Conservation (phyloP, 2,113 vertebrate genomes). For the Xenopus borealis region DNA sequence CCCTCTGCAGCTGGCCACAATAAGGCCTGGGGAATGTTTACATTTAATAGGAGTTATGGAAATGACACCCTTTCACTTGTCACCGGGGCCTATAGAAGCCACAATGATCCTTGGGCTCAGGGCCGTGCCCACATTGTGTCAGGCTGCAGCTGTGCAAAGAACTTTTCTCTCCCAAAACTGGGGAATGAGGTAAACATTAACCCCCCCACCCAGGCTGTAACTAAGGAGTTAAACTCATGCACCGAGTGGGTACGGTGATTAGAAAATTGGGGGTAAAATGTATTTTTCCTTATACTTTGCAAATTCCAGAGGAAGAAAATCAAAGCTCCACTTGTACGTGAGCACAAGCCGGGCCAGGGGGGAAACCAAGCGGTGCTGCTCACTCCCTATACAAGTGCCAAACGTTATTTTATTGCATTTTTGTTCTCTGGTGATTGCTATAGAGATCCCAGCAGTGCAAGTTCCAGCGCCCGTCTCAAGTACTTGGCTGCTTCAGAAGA, state of each 20-base stretch:
- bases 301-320: constrained; percentile 35
- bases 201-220: background rate
- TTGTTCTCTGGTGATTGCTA: constrained; percentile 57
- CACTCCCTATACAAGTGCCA: constrained; percentile 17
- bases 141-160: background rate
- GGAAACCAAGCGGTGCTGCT: constrained; percentile 43
- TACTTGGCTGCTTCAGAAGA: constrained; percentile 67
- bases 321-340: constrained; percentile 38
- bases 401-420: constrained; percentile 53
- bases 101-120: background rate
- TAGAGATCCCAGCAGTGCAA: constrained; percentile 59
- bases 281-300: constrained; percentile 40
- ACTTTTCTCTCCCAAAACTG: background rate
- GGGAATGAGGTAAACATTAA: background rate
- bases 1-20: no score
- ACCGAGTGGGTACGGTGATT: background rate
- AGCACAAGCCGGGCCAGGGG: constrained; percentile 20
- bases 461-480: constrained; percentile 60
- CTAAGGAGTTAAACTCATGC: constrained; percentile 18
- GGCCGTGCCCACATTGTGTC: background rate
- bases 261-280: background rate
- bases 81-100: background rate
- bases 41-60: no score
- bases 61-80: no score
- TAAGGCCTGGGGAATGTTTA: no score